phyloP scores from a whole-genome alignment of 2,113 vertebrate genomes.

The Xenopus tropicalis region UCB_Xtro_10.0 CM004446.2:41795001-41795500 shows the following conservation, averaged over 20 bases:
- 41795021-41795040: too few relatives aligned
- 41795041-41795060: too few relatives aligned
- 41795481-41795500: constrained; percentile 36
- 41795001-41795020: too few relatives aligned
- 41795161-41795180: too few relatives aligned
- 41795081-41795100: too few relatives aligned
- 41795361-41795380: constrained; percentile 67
- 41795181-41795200: too few relatives aligned
- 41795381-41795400: constrained; percentile 49
- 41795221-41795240: background rate
- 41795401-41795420: constrained; percentile 36
- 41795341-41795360: constrained; percentile 47
- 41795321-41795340: too few relatives aligned
- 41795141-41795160: too few relatives aligned
- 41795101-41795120: too few relatives aligned
- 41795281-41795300: constrained; percentile 6
- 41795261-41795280: constrained; percentile 1
- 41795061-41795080: too few relatives aligned
- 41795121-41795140: too few relatives aligned
- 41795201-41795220: too few relatives aligned
- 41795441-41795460: constrained; percentile 32
- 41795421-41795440: background rate
- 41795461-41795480: constrained; percentile 31
- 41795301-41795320: background rate
- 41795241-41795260: background rate